Evolutionary conservation across 2,888 invertebrate genomes (phyloP).

Genomic region (Stenotaenia linearis): DNA sequence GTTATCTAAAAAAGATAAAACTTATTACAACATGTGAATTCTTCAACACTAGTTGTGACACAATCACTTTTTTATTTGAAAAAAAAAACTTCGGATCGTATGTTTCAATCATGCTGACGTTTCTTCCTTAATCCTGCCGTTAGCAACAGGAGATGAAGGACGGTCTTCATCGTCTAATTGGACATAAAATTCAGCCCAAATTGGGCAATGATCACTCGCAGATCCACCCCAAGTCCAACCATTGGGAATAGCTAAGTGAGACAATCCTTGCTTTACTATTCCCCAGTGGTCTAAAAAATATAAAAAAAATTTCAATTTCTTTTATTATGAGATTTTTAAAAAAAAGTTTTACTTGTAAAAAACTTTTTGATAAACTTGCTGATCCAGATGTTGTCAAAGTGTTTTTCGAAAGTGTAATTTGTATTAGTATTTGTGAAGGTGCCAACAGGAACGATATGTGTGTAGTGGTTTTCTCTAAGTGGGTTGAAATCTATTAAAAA

Average conservation of each 20-base stretch:
- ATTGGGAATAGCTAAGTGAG: conserved; percentile 71
- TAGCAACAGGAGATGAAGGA: neutral
- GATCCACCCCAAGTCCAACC: conserved; percentile 79
- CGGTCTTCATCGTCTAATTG: conserved; percentile 16
- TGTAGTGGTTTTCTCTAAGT: conserved; percentile 42
- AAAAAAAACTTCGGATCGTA: neutral
- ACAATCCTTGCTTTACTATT: conserved; percentile 63
- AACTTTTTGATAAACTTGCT: conserved; percentile 39
- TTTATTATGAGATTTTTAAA: no score
- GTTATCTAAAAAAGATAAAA: conserved; percentile 10
- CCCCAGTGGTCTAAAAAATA: conserved; percentile 47
- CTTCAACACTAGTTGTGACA: neutral
- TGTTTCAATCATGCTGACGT: neutral
- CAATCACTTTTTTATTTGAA: neutral
- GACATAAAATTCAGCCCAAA: conserved; percentile 64
- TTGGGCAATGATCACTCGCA: conserved; percentile 66
- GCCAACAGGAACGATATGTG: conserved; percentile 41
- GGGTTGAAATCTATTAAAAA: conserved; percentile 42
- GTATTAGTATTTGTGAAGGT: conserved; percentile 43
- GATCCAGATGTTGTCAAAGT: conserved; percentile 47
- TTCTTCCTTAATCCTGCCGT: conserved; percentile 26
- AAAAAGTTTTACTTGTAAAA: conserved; percentile 37
- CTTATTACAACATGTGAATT: conserved; percentile 3
- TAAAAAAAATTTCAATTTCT: neutral
- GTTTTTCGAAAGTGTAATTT: conserved; percentile 37